Conservation (phyloP, 53 echinoderm and acorn worm genomes). For the Mesocentrotus franciscanus region DNA sequence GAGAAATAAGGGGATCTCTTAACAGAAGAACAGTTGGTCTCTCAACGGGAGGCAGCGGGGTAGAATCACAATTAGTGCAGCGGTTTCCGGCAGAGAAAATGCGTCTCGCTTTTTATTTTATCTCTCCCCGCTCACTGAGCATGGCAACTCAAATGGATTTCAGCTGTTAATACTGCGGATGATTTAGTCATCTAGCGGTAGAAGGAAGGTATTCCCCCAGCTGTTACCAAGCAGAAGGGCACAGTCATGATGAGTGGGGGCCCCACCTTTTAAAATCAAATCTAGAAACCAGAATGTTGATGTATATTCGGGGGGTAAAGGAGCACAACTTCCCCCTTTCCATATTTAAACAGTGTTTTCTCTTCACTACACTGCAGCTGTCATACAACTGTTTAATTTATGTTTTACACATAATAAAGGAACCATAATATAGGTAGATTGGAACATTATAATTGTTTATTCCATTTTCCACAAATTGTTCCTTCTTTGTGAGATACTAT, state of each 20-base stretch:
- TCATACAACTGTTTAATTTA: too few species aligned
- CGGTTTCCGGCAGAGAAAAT: constrained; percentile 22
- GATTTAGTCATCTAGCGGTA: constrained; percentile 37
- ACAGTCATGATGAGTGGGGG: not conserved
- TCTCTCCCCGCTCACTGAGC: not conserved
- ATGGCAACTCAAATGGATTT: constrained; percentile 36
- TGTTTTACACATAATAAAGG: too few species aligned
- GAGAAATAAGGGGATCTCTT: constrained; percentile 28
- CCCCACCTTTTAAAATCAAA: not conserved
- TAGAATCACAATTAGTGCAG: not conserved
- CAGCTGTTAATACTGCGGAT: constrained; percentile 35
- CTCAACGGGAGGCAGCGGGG: not conserved
- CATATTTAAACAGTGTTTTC: not conserved
- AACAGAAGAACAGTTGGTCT: constrained; percentile 8
- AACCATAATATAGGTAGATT: too few species aligned
- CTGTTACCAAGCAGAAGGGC: not conserved
- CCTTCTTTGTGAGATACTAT: not conserved
- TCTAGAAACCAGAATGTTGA: not conserved
- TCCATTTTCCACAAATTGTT: not conserved
- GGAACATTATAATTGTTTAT: not conserved
- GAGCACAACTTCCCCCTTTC: not conserved
- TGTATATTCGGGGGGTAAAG: not conserved
- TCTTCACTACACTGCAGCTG: not conserved
- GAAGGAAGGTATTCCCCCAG: constrained; percentile 31
- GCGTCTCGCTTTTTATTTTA: not conserved